Evolutionary conservation across 1,140 invertebrate genomes (phyloP).

Genomic region (Philopotamus ludificatus): DNA sequence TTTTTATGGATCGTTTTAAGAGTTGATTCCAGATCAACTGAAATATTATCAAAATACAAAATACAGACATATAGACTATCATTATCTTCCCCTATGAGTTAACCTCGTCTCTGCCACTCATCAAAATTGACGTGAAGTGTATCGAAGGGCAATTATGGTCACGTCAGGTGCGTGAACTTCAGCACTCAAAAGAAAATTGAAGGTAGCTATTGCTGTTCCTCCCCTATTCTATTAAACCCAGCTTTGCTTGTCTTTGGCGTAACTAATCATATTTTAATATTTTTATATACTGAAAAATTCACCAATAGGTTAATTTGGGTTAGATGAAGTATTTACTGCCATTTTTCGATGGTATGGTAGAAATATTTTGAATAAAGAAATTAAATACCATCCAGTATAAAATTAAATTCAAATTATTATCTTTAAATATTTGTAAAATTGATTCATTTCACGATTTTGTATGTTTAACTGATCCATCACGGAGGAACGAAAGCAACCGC

Average conservation of each 20-base stretch:
- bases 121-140: conserved; percentile 33
- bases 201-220: background rate
- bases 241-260: background rate
- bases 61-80: background rate
- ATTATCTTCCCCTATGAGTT: conserved; percentile 3
- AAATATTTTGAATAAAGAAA: background rate
- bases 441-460: too few species aligned
- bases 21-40: too few species aligned
- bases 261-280: background rate
- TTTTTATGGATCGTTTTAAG: too few species aligned
- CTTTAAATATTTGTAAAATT: too few species aligned
- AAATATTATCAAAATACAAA: too few species aligned
- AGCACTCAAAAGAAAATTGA: conserved; percentile 15
- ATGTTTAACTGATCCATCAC: too few species aligned
- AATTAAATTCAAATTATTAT: too few species aligned
- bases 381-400: too few species aligned
- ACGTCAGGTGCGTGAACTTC: conserved; percentile 34
- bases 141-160: conserved; percentile 34
- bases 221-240: background rate
- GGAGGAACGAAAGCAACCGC: too few species aligned
- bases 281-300: background rate
- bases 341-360: background rate
- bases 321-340: background rate
- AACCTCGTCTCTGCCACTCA: conserved; percentile 7
- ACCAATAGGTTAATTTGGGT: background rate